Evolutionary conservation across 2,113 vertebrate species (phyloP).

Genomic region (Bubo scandiacus): DNA sequence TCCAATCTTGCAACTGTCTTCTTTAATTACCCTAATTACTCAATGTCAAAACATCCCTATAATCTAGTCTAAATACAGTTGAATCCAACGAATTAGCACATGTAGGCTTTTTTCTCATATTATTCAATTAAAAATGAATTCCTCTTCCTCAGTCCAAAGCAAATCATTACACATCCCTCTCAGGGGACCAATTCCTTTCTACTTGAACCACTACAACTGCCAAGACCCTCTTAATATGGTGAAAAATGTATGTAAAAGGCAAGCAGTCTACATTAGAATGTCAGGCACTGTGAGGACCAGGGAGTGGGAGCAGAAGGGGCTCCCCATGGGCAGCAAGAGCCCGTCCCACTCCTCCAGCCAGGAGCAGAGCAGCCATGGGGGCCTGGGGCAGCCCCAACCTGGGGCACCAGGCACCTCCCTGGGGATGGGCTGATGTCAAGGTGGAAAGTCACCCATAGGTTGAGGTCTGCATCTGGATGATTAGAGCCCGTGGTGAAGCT

Average conservation of each 20-base stretch:
- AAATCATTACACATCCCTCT: slow-evolving; percentile 36
- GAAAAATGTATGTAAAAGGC: not conserved
- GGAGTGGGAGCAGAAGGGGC: not conserved
- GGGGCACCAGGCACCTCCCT: accelerated
- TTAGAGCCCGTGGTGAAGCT: not conserved
- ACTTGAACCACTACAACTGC: not conserved
- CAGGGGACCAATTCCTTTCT: slow-evolving; percentile 14
- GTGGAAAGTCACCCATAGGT: not conserved
- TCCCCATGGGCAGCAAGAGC: not conserved
- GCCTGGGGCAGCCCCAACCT: not conserved
- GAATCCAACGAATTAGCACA: slow-evolving; percentile 42
- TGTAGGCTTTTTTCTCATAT: not conserved
- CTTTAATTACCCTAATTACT: not conserved
- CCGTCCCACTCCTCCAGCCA: accelerated
- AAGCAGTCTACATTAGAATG: not conserved
- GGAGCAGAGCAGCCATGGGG: not conserved
- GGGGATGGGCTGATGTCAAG: not conserved
- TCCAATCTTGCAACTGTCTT: not conserved
- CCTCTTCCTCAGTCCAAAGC: not conserved
- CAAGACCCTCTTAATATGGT: slow-evolving; percentile 21
- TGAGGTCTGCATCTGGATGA: not conserved
- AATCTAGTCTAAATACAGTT: slow-evolving; percentile 29
- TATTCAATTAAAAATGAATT: slow-evolving; percentile 53
- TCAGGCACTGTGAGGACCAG: not conserved
- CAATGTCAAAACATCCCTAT: not conserved